A percentile compares a stretch with the other conserved stretches of the same genome.
These are phyloP conservation scores for Netelia virgata DNA, from an alignment of 2,888 invertebrate species.

Conservation along the genomic window DNA sequence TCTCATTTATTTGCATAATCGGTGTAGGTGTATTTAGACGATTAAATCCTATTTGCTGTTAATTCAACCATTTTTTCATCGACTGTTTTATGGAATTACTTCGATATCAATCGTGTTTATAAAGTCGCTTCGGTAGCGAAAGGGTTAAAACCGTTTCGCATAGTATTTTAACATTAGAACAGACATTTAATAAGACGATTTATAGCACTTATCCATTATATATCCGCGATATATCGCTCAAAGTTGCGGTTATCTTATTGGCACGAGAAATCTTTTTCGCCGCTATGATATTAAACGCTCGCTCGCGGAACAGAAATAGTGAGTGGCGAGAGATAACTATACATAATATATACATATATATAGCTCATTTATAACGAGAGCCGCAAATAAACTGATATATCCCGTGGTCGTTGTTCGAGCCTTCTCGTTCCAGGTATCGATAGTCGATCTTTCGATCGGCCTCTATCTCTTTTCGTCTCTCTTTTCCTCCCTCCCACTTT, in stretches of 20 bases:
- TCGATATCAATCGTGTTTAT: background rate
- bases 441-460: slow-evolving; percentile 65
- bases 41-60: too few relatives aligned
- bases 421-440: slow-evolving; percentile 67
- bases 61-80: background rate
- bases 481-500: slow-evolving; percentile 1
- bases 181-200: slow-evolving; percentile 66
- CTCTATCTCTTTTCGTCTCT: slow-evolving; percentile 25
- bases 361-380: slow-evolving; percentile 56
- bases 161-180: slow-evolving; percentile 42
- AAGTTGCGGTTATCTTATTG: slow-evolving; percentile 65
- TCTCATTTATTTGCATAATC: too few relatives aligned
- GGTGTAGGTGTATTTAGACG: too few relatives aligned
- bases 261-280: slow-evolving; percentile 56
- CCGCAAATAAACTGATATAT: slow-evolving; percentile 66
- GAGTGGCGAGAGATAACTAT: slow-evolving; percentile 46
- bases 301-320: slow-evolving; percentile 51
- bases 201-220: slow-evolving; percentile 62
- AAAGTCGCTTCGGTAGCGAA: slow-evolving; percentile 48
- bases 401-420: slow-evolving; percentile 60
- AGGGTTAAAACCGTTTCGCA: slow-evolving; percentile 44
- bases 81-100: background rate
- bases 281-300: slow-evolving; percentile 18
- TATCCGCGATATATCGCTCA: slow-evolving; percentile 60
- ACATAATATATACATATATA: slow-evolving; percentile 29